These are phyloP conservation scores for Ophthalmolycus amberensis DNA, from an alignment of 2,113 vertebrate genomes.

Conservation along the genomic window DNA sequence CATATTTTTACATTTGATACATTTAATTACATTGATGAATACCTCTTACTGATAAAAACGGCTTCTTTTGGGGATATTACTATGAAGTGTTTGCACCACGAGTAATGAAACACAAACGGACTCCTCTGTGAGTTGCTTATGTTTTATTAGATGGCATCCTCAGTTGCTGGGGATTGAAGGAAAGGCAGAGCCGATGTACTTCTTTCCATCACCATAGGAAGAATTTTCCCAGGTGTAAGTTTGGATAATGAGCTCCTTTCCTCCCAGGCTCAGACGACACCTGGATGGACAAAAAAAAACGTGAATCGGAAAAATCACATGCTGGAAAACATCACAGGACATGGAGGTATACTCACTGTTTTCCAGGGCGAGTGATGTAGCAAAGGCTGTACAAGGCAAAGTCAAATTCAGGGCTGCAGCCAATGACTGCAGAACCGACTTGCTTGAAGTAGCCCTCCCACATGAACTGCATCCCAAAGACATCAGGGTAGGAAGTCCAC, in stretches of 20 bases:
- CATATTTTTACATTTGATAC: background rate
- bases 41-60: background rate
- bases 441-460: constrained; percentile 94
- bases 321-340: background rate
- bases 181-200: constrained; percentile 90
- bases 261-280: constrained; percentile 89
- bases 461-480: constrained; percentile 92
- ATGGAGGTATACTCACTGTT: constrained; percentile 83
- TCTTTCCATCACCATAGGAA: constrained; percentile 86
- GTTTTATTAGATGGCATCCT: constrained; percentile 1
- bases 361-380: constrained; percentile 90
- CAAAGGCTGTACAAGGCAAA: constrained; percentile 91
- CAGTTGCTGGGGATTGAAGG: constrained; percentile 76
- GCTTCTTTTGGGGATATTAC: background rate
- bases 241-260: constrained; percentile 86
- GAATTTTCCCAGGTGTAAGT: constrained; percentile 93
- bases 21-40: background rate
- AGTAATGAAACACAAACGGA: background rate
- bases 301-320: background rate
- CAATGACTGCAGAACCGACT: constrained; percentile 91
- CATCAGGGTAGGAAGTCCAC: constrained; percentile 90
- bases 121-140: background rate
- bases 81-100: constrained; percentile 9
- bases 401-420: constrained; percentile 95
- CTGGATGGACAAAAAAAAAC: constrained; percentile 69